A percentile compares a stretch with the other conserved stretches of the same genome.
Conservation (phyloP, 1,140 invertebrate genomes). For the Apolygus lucorum region DNA sequence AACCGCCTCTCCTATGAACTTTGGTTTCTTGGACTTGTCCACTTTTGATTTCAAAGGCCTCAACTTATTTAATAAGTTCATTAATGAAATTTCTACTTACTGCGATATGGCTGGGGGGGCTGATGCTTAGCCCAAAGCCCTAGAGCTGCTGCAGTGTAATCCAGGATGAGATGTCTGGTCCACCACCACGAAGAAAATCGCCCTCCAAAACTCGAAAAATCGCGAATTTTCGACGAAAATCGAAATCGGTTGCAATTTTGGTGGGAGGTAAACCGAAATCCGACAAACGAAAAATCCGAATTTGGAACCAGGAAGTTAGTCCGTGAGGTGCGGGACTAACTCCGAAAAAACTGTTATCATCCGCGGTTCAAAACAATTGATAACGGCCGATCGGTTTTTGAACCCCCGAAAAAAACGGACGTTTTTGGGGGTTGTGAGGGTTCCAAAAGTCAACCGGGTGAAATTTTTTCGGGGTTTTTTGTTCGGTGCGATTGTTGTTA, state of each 20-base stretch:
- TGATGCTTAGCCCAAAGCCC: conserved; percentile 23
- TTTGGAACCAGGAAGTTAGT: no score
- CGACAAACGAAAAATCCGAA: not conserved
- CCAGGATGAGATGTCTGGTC: conserved; percentile 15
- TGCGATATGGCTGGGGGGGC: conserved; percentile 20
- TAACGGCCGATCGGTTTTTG: not conserved
- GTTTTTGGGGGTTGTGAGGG: not conserved
- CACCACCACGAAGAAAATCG: no score
- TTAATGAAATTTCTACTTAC: conserved; percentile 23
- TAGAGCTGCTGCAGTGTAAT: conserved; percentile 22
- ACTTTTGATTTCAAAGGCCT: no score
- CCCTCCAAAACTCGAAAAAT: no score
- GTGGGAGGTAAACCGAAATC: not conserved
- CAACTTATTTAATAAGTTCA: no score
- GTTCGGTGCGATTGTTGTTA: no score
- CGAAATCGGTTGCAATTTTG: not conserved
- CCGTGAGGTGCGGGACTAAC: no score
- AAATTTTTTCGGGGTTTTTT: not conserved
- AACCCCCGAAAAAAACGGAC: not conserved
- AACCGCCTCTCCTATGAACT: no score
- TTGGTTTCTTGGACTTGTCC: no score
- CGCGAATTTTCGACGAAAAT: not conserved
- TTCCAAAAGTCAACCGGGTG: no score
- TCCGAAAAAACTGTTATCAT: no score
- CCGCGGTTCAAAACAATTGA: no score